Evolutionary conservation across 2,113 vertebrate species (phyloP).

Genomic region (Deroptyus accipitrinus): DNA sequence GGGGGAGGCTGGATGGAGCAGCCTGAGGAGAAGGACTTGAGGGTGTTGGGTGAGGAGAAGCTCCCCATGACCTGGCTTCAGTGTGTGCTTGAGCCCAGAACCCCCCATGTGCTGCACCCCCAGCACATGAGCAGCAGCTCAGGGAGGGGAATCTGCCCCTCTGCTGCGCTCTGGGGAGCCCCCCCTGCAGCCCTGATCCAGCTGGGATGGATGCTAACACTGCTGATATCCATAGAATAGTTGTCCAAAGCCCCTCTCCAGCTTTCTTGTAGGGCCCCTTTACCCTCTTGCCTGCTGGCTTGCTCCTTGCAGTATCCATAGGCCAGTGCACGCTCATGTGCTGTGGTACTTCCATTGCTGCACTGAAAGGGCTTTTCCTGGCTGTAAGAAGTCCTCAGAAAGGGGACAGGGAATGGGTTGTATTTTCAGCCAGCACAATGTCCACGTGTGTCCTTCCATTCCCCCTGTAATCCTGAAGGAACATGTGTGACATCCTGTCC

Average conservation of each 20-base stretch:
- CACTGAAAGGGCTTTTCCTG: not conserved
- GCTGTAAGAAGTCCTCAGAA: not conserved
- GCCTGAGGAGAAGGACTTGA: not conserved
- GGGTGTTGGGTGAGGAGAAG: not conserved
- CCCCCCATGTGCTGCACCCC: not conserved
- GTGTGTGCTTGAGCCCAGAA: not conserved
- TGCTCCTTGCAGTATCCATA: not conserved
- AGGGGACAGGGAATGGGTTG: not conserved
- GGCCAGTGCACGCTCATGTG: accelerated
- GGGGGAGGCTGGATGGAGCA: not conserved
- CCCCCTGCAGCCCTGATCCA: not conserved
- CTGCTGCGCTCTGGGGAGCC: not conserved
- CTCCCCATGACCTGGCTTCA: not conserved
- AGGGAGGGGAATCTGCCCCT: not conserved
- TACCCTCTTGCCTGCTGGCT: not conserved
- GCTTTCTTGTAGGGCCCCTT: not conserved
- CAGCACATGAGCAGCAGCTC: not conserved
- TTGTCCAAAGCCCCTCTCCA: not conserved
- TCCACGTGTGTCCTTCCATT: not conserved
- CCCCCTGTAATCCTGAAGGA: not conserved
- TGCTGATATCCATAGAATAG: not conserved
- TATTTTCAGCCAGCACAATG: not conserved
- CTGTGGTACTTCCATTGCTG: not conserved
- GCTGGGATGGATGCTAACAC: not conserved
- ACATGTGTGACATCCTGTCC: conserved; percentile 37